Evolutionary conservation across 1,140 invertebrate species (phyloP).

Genomic region (Lutraria rhynchaena): DNA sequence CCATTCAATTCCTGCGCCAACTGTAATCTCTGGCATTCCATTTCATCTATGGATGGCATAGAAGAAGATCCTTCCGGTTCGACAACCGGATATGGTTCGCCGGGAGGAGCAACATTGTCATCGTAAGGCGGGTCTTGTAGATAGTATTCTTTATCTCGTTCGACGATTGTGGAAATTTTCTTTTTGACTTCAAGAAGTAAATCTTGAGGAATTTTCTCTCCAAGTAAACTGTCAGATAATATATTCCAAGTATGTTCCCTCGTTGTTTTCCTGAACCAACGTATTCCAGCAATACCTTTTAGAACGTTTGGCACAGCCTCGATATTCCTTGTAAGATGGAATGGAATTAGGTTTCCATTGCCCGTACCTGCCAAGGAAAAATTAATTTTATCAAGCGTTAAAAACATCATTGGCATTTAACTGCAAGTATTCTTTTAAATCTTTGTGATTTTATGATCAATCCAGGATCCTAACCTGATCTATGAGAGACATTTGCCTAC

Average conservation of each 20-base stretch:
- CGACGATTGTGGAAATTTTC: conserved; percentile 11
- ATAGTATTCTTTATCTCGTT: conserved; percentile 27
- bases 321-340: conserved; percentile 35
- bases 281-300: conserved; percentile 37
- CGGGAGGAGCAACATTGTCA: neutral
- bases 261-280: conserved; percentile 39
- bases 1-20: neutral
- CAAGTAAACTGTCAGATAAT: conserved; percentile 22
- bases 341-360: conserved; percentile 46
- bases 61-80: conserved; percentile 6
- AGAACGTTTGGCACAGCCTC: conserved; percentile 32
- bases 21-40: neutral
- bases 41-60: neutral
- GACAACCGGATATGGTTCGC: conserved; percentile 11
- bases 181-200: conserved; percentile 16
- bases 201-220: neutral
- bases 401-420: too few species aligned
- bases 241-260: conserved; percentile 20
- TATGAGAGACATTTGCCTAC: too few species aligned
- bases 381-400: too few species aligned
- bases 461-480: too few species aligned
- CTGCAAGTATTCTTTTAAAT: too few species aligned
- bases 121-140: conserved; percentile 43
- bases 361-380: conserved; percentile 23
- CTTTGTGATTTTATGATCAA: too few species aligned